A percentile compares a stretch with the other conserved stretches of the same genome.
Conservation (phyloP, 1,140 invertebrate species). For the Aphelenchoides fujianensis region DNA sequence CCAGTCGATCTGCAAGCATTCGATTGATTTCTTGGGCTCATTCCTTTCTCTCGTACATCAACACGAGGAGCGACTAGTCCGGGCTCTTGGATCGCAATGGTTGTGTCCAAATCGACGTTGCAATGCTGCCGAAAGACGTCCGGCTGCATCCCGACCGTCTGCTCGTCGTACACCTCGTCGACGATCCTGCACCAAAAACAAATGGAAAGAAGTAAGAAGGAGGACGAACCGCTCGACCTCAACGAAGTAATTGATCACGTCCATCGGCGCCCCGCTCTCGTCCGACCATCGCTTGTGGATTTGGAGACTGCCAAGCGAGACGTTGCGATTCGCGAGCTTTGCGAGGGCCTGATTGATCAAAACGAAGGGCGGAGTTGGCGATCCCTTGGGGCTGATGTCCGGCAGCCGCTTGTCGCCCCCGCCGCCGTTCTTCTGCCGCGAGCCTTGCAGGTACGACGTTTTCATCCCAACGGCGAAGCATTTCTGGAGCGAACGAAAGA, state of each 20-base stretch:
- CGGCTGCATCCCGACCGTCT: conserved; percentile 9
- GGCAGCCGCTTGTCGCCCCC: not conserved
- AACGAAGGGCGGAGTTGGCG: conserved; percentile 20
- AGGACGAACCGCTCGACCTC: conserved; percentile 14
- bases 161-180: conserved; percentile 18
- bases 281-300: not conserved
- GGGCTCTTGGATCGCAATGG: not conserved
- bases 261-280: not conserved
- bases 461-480: conserved; percentile 19
- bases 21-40: not conserved
- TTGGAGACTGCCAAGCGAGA: conserved; percentile 10
- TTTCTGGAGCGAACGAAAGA: not conserved
- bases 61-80: conserved; percentile 12
- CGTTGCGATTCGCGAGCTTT: conserved; percentile 13
- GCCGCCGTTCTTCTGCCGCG: conserved; percentile 5
- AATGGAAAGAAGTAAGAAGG: not conserved
- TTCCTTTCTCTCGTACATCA: not conserved
- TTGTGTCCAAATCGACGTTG: conserved; percentile 8
- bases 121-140: not conserved
- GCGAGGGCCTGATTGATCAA: conserved; percentile 12
- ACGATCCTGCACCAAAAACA: conserved; percentile 4
- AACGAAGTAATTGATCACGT: conserved; percentile 12
- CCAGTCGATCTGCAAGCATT: conserved; percentile 14
- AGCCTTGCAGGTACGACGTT: conserved; percentile 13
- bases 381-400: conserved; percentile 11